Conservation (phyloP, 92 coral and sea anemone species). For the Metridium senile region DNA sequence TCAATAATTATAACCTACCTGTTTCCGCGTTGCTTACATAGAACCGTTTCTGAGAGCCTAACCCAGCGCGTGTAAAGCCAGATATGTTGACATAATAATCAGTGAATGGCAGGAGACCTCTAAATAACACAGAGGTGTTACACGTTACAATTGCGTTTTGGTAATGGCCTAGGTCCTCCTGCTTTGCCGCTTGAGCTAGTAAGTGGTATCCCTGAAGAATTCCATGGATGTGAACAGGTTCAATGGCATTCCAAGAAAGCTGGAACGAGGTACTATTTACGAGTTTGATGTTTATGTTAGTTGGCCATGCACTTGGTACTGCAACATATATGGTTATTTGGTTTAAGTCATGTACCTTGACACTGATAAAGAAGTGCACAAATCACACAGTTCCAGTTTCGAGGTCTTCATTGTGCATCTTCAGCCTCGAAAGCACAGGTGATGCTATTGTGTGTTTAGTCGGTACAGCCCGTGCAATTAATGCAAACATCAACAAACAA, state of each 20-base stretch:
- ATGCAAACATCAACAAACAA: too few species aligned
- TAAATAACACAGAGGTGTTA: not conserved
- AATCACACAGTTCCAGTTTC: too few species aligned
- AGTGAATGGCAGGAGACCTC: slow-evolving; percentile 20
- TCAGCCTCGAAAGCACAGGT: too few species aligned
- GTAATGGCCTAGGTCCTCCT: not conserved
- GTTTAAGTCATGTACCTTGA: too few species aligned
- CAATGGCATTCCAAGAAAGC: slow-evolving; percentile 6
- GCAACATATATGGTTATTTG: slow-evolving; percentile 1
- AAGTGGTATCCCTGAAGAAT: slow-evolving; percentile 7
- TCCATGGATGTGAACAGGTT: not conserved
- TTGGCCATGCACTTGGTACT: slow-evolving; percentile 11
- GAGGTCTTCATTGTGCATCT: too few species aligned
- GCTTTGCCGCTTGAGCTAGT: not conserved
- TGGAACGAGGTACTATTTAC: not conserved
- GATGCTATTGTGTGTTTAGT: too few species aligned
- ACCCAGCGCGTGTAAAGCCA: slow-evolving; percentile 18
- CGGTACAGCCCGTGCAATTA: too few species aligned
- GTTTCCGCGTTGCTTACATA: slow-evolving; percentile 5
- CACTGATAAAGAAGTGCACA: not conserved
- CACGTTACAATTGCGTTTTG: not conserved
- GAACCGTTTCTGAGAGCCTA: not conserved
- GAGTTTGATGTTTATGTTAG: not conserved
- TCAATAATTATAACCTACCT: too few species aligned
- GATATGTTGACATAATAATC: slow-evolving; percentile 22